These are phyloP conservation scores for Agonopterix subpropinquella DNA, from an alignment of 2,888 invertebrate species.

Conservation along the genomic window DNA sequence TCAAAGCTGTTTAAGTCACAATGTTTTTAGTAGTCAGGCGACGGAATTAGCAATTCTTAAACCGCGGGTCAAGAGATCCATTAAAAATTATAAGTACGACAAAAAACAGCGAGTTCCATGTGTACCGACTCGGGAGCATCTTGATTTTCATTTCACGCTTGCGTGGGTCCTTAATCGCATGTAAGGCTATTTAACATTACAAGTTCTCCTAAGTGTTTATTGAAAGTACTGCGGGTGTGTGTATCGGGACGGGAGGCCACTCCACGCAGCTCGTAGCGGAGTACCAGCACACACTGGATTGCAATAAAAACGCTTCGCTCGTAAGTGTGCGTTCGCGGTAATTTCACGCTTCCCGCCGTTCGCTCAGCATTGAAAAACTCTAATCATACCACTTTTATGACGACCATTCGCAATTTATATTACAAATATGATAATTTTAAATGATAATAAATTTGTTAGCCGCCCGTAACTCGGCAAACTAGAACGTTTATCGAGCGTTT, in stretches of 20 bases:
- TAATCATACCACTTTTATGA: slow-evolving; percentile 44
- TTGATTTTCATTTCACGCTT: slow-evolving; percentile 53
- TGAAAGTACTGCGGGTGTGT: slow-evolving; percentile 19
- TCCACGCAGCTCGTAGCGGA: neutral
- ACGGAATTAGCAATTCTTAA: slow-evolving; percentile 10
- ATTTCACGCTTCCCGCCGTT: slow-evolving; percentile 53
- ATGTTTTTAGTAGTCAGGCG: neutral
- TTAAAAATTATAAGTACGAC: slow-evolving; percentile 19
- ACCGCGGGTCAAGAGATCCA: slow-evolving; percentile 30
- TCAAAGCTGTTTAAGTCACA: neutral
- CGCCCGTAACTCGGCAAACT: slow-evolving; percentile 29
- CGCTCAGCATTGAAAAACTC: slow-evolving; percentile 47
- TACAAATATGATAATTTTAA: slow-evolving; percentile 57
- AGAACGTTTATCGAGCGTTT: slow-evolving; percentile 57
- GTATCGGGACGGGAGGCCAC: neutral
- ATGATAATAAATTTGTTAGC: slow-evolving; percentile 50
- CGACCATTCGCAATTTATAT: slow-evolving; percentile 40
- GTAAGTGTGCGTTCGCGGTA: slow-evolving; percentile 33
- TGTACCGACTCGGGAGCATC: slow-evolving; percentile 15
- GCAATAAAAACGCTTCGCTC: slow-evolving; percentile 19
- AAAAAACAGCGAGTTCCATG: slow-evolving; percentile 6
- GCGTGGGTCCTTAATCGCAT: slow-evolving; percentile 43
- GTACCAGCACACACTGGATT: neutral
- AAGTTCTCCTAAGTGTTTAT: slow-evolving; percentile 36
- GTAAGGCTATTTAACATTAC: slow-evolving; percentile 43